Conservation (phyloP, 2,888 invertebrate species). For the Netelia melanura region DNA sequence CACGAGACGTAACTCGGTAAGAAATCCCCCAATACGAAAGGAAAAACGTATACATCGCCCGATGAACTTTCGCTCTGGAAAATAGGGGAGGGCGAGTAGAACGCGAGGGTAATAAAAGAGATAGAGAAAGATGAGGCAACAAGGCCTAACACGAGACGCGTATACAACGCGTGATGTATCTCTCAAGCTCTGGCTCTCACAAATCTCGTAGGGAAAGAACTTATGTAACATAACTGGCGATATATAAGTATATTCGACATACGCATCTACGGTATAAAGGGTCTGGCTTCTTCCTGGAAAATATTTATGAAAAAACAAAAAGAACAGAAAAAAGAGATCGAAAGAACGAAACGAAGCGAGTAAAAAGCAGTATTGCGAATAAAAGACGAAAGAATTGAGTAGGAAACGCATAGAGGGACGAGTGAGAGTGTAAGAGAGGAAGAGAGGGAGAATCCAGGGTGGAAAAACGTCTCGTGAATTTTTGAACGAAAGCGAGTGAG, state of each 20-base stretch:
- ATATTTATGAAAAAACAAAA: neutral
- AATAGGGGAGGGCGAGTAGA: conserved; percentile 44
- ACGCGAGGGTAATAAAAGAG: conserved; percentile 30
- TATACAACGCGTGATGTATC: conserved; percentile 55
- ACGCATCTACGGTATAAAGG: conserved; percentile 21
- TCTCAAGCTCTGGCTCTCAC: conserved; percentile 54
- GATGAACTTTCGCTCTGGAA: conserved; percentile 56
- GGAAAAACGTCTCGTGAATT: conserved; percentile 69
- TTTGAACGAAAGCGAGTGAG: conserved; percentile 65
- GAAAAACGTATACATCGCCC: conserved; percentile 51
- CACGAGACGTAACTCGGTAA: conserved; percentile 42
- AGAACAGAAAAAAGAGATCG: neutral
- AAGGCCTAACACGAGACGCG: conserved; percentile 31
- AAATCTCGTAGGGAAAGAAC: conserved; percentile 37
- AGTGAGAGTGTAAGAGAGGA: conserved; percentile 8
- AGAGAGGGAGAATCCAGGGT: conserved; percentile 32
- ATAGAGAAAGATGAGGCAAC: conserved; percentile 42
- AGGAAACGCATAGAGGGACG: conserved; percentile 10
- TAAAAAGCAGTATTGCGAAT: conserved; percentile 47
- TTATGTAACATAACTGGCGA: conserved; percentile 21
- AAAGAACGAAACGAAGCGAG: conserved; percentile 12
- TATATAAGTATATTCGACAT: neutral
- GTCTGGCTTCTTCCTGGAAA: conserved; percentile 40
- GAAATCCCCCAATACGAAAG: conserved; percentile 57
- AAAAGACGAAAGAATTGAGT: conserved; percentile 28